These are phyloP conservation scores for Asbolus verrucosus DNA, from an alignment of 1,140 invertebrate species.

Conservation along the genomic window DNA sequence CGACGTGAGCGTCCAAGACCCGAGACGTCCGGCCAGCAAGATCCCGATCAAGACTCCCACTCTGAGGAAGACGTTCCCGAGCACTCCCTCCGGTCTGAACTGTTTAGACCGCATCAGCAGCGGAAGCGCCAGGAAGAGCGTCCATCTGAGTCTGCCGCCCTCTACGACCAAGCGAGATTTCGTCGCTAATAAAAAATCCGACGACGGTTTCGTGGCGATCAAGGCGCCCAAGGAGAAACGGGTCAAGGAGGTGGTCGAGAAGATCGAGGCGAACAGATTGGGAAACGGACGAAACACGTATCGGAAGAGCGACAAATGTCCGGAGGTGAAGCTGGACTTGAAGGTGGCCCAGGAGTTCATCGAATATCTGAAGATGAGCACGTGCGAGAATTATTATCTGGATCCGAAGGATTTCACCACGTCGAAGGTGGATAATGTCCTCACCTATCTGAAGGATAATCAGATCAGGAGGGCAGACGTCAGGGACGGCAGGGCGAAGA, in stretches of 20 bases:
- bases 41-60: slow-evolving; percentile 60
- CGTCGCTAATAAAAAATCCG: too few relatives aligned
- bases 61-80: slow-evolving; percentile 58
- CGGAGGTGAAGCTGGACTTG: slow-evolving; percentile 31
- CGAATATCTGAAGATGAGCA: not conserved
- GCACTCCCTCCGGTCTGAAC: slow-evolving; percentile 63
- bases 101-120: slow-evolving; percentile 57
- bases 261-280: slow-evolving; percentile 44
- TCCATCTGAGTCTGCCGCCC: not conserved
- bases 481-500: too few relatives aligned
- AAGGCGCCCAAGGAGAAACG: slow-evolving; percentile 48
- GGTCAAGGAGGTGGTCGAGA: slow-evolving; percentile 51
- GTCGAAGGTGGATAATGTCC: slow-evolving; percentile 17
- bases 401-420: slow-evolving; percentile 45
- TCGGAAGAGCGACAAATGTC: slow-evolving; percentile 9
- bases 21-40: slow-evolving; percentile 43
- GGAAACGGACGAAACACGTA: slow-evolving; percentile 1
- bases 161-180: slow-evolving; percentile 23
- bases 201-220: too few relatives aligned
- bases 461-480: not conserved
- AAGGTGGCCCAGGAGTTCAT: slow-evolving; percentile 16
- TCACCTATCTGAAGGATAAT: not conserved
- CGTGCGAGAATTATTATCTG: slow-evolving; percentile 39
- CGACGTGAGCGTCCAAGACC: slow-evolving; percentile 50
- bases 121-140: slow-evolving; percentile 47